Base-by-base conservation (phyloP, 2,888 invertebrate species). In the Anaspis maculata region DNA sequence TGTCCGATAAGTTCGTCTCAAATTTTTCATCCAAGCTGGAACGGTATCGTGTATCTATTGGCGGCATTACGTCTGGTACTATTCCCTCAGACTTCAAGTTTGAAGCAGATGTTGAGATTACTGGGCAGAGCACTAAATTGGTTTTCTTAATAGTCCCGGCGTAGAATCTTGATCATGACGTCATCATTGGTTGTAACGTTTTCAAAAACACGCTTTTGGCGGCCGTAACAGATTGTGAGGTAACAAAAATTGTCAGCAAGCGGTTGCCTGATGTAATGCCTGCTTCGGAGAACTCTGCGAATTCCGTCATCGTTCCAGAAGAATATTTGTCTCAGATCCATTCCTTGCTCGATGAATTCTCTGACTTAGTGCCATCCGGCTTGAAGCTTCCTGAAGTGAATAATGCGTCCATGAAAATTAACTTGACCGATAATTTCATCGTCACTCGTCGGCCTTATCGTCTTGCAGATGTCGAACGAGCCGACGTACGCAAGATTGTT, bases 371-470 rank as follows among this genome's bases (percentile, higher is more conserved):
- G 7, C 12, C 30, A 11, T 25, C 14, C 15, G 34, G 36, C 3
- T 30, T 13, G 21, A 22, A 30, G 3, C 24, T 39, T 2, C 28
- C 39, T 11, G 13, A 7, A 9, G 40, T 41, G n/a, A 43, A 37
- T 9, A 39, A 31, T 31, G 32, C 37, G 15, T 25, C 30, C 6
- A 9, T 36, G 27, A 12, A 28, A 6, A 44, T 41, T 15, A 32
- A 15, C 13, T 31, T 39, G 7, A 6, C 6, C 6, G 34, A 44
- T 19, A 32, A 44, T 9, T 34, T 27, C 16, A 24, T 37, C 19
- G 42, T 42, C 10, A 36, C 24, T 32, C 25, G 41, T 21, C 24
- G 26, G 12, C 45, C 45, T 12, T 45, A 45, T 16, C 27, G 37
- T 9, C 30, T 44, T 25, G n/a, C 45, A 3, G 12, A 23, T 12